phyloP scores from a whole-genome alignment of 2,113 vertebrate species.

The Scytalopus superciliaris region DNA sequence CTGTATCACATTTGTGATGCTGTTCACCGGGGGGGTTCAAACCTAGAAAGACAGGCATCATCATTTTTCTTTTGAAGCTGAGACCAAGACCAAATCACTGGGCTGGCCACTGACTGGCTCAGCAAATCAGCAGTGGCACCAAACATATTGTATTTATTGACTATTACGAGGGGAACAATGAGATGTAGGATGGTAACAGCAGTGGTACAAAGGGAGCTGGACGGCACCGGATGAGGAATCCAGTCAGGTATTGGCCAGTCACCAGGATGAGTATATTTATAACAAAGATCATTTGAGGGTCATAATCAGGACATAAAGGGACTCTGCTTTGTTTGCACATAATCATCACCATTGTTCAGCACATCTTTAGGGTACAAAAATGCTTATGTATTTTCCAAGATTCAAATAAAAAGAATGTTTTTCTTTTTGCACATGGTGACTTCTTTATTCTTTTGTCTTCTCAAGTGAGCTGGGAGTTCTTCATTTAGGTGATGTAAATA shows the following conservation, averaged over 20 bases:
- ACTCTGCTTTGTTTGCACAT: constrained; percentile 37
- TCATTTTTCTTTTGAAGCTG: constrained; percentile 34
- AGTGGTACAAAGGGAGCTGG: neutral
- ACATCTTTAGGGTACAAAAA: neutral
- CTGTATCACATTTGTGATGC: constrained; percentile 15
- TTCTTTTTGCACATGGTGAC: neutral
- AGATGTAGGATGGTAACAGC: neutral
- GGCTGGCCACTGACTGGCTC: neutral
- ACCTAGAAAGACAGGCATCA: constrained; percentile 21
- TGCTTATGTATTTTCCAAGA: neutral
- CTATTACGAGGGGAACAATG: neutral
- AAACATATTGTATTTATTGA: constrained; percentile 39
- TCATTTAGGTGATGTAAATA: neutral
- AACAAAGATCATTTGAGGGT: constrained; percentile 55
- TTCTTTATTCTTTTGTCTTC: neutral
- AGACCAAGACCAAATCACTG: constrained; percentile 17
- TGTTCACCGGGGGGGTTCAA: constrained; percentile 21
- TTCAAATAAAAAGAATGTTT: neutral
- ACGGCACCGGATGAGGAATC: neutral
- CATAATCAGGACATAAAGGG: neutral
- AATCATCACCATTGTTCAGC: neutral
- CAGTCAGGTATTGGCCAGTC: constrained; percentile 46
- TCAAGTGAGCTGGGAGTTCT: neutral
- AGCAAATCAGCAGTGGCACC: constrained; percentile 34
- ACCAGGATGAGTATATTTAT: constrained; percentile 47